These are phyloP conservation scores for Drosophila seguyi DNA, from an alignment of 1,140 invertebrate species.

Conservation along the genomic window DNA sequence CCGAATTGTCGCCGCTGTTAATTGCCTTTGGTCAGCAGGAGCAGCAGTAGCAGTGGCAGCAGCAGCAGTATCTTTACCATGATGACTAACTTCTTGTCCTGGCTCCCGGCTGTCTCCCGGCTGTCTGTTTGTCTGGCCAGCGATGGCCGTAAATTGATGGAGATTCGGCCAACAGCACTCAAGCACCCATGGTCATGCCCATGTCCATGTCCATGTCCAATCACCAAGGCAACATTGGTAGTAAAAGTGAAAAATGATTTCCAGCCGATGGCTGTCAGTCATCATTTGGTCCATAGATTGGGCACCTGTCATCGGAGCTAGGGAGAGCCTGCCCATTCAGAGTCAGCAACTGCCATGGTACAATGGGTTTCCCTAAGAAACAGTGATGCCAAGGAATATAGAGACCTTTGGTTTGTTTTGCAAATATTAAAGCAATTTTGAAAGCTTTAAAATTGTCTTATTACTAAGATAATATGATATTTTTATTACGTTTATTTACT, in stretches of 20 bases:
- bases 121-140: constrained; percentile 33
- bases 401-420: background rate
- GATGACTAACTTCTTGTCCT: constrained; percentile 45
- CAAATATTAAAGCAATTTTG: background rate
- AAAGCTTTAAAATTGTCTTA: background rate
- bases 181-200: constrained; percentile 19
- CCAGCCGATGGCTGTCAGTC: constrained; percentile 28
- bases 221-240: constrained; percentile 41
- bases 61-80: constrained; percentile 13
- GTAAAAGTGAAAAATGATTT: constrained; percentile 79
- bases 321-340: constrained; percentile 29
- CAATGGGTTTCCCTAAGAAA: background rate
- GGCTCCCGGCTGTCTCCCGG: constrained; percentile 15
- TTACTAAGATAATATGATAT: background rate
- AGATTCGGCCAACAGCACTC: constrained; percentile 17
- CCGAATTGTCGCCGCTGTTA: constrained; percentile 71
- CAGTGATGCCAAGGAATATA: constrained; percentile 8
- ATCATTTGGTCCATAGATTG: constrained; percentile 63
- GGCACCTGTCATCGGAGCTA: constrained; percentile 60
- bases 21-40: constrained; percentile 49
- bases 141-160: constrained; percentile 62
- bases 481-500: no score
- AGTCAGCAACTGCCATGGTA: background rate
- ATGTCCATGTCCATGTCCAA: constrained; percentile 12
- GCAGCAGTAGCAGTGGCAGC: background rate